Evolutionary conservation across 2,888 invertebrate species (phyloP).

Genomic region (Apotomis betuletana): DNA sequence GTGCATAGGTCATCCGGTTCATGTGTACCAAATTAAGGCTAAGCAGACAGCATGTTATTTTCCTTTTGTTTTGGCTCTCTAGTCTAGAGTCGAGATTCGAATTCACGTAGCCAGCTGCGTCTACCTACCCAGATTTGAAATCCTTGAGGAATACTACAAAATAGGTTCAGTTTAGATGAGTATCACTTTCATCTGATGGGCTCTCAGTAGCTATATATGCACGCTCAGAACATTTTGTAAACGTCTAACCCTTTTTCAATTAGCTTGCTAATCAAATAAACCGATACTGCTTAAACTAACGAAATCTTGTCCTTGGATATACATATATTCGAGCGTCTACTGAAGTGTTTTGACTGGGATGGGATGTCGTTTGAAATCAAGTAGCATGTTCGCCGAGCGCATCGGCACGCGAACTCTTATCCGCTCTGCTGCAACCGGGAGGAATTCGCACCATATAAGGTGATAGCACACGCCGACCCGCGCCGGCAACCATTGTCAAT

Average conservation of each 20-base stretch:
- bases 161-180: too few species aligned
- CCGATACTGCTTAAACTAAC: not conserved
- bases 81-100: too few species aligned
- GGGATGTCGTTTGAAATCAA: constrained; percentile 45
- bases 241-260: too few species aligned
- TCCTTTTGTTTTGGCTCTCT: too few species aligned
- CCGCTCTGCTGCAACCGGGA: constrained; percentile 61
- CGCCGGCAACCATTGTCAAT: constrained; percentile 57
- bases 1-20: constrained; percentile 29
- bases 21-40: constrained; percentile 18
- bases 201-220: too few species aligned
- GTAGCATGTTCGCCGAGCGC: constrained; percentile 48
- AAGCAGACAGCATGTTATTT: not conserved
- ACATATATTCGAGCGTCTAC: not conserved
- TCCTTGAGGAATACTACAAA: too few species aligned
- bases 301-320: not conserved
- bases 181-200: too few species aligned
- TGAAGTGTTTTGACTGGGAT: constrained; percentile 39
- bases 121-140: too few species aligned
- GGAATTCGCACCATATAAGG: constrained; percentile 77
- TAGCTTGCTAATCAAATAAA: too few species aligned
- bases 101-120: too few species aligned
- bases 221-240: too few species aligned
- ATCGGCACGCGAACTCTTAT: constrained; percentile 59
- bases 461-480: constrained; percentile 49